phyloP scores from a whole-genome alignment of 2,888 invertebrate species.

The Athripsodes cinereus region DNA sequence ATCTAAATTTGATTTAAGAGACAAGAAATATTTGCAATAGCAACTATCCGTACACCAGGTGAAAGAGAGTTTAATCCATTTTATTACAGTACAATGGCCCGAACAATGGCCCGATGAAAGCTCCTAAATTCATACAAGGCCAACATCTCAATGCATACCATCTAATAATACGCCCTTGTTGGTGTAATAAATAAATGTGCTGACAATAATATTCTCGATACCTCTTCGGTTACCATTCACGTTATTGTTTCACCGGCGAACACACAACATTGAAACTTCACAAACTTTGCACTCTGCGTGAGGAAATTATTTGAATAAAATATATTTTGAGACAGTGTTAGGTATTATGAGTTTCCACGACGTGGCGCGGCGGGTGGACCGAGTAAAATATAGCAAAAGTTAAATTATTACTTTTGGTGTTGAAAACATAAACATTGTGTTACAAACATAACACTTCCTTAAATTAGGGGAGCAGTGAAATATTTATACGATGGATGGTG shows the following conservation, averaged over 20 bases:
- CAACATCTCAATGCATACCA: no score
- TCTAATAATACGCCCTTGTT: no score
- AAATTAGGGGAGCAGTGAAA: not conserved
- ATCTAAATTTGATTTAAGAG: no score
- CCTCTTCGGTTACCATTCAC: not conserved
- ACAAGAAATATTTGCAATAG: no score
- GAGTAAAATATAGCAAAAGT: conserved; percentile 1
- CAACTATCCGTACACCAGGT: no score
- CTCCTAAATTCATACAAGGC: no score
- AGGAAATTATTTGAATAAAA: not conserved
- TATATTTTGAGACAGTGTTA: conserved; percentile 1
- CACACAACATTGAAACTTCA: not conserved
- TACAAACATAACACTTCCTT: not conserved
- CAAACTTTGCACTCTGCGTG: conserved; percentile 1
- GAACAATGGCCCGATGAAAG: no score
- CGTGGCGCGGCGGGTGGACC: not conserved
- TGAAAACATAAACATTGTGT: not conserved
- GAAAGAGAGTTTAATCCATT: no score
- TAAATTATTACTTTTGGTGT: not conserved
- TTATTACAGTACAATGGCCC: no score
- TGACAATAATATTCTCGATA: not conserved
- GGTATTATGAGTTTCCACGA: not conserved
- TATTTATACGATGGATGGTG: not conserved
- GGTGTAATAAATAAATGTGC: no score
- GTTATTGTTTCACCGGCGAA: not conserved